Evolutionary conservation across 1,140 invertebrate species (phyloP), one percentile per base, ranked within the genome.

Genomic region (Brachionus calyciflorus): DNA sequence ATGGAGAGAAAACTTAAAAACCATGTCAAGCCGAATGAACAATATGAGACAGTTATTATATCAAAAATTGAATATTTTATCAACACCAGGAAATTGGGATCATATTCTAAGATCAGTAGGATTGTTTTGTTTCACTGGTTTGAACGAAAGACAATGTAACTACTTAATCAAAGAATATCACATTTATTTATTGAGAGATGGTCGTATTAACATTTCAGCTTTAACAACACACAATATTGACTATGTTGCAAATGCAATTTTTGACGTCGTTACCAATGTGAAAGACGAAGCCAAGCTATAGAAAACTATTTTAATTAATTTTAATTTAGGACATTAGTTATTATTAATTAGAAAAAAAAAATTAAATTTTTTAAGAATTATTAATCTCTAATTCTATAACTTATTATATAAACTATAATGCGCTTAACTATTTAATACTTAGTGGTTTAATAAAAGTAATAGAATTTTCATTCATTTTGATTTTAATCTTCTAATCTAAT

Each of bases 81-180:
- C 88, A 53, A 96, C 94, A 0, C 93, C 95, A 17, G 94, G 95
- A 77, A 90, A 84, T 77, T 99, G 96, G 96, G 90, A 93, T 79
- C 96, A 98, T 84, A 94, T 99, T 79, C 91, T 91, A 3, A 87
- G 89, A 60, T 95, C 98, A 87, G 98, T 95, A 84, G 96, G 96
- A 82, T 99, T 99, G 96, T 99, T 99, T 87, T 99, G 95, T 85
- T 99, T 90, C 85, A 98, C 96, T 49, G 96, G 96, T 77, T 89
- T 99, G 79, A 93, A 89, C 57, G 88, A 55, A 92, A 98, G 88
- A 93, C 87, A 78, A 63, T 73, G 75, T 30, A 60, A 77, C 17
- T 44, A 51, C 24, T 53, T 77, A 24, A 77, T 63, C 19, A 60
- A 60, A 77, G 48, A 65, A 44, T 57, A 65, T 53, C 77, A 77